Evolutionary conservation across 2,888 invertebrate species (phyloP).

Genomic region (Leucozona laternaria): DNA sequence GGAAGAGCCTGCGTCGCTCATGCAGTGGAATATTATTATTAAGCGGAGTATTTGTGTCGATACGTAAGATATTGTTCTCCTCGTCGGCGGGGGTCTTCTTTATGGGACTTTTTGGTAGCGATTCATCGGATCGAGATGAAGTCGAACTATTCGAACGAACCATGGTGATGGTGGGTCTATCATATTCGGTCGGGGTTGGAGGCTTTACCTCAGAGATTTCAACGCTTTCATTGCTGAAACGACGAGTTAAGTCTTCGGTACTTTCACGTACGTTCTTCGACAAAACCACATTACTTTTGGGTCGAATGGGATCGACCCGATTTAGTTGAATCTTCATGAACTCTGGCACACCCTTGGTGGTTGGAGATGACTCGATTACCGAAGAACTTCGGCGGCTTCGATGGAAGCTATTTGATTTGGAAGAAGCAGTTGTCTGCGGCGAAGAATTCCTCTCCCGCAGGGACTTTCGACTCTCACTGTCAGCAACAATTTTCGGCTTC

Average conservation of each 20-base stretch:
- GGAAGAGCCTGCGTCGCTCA: conserved; percentile 81
- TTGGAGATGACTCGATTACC: conserved; percentile 75
- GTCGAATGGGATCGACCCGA: conserved; percentile 87
- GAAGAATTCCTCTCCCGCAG: conserved; percentile 59
- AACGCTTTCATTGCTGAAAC: conserved; percentile 84
- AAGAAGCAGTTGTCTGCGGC: conserved; percentile 47
- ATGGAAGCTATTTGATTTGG: conserved; percentile 76
- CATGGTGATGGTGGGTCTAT: conserved; percentile 8
- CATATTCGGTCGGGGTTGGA: conserved; percentile 75
- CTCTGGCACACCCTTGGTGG: conserved; percentile 85
- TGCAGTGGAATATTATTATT: conserved; percentile 78
- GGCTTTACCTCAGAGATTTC: conserved; percentile 82
- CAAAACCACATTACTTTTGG: conserved; percentile 87
- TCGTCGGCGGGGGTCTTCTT: conserved; percentile 78
- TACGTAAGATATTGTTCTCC: conserved; percentile 74
- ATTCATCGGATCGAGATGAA: conserved; percentile 67
- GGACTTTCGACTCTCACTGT: conserved; percentile 75
- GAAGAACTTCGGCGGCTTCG: conserved; percentile 78
- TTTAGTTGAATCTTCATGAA: conserved; percentile 89
- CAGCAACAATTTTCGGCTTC: conserved; percentile 62
- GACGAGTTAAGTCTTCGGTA: conserved; percentile 81
- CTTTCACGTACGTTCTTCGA: conserved; percentile 85
- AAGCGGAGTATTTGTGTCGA: conserved; percentile 59
- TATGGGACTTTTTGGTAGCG: conserved; percentile 70
- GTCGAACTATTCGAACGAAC: conserved; percentile 62